Base-by-base conservation (phyloP, 2,888 invertebrate genomes). In the Ptychoptera contaminata region DNA sequence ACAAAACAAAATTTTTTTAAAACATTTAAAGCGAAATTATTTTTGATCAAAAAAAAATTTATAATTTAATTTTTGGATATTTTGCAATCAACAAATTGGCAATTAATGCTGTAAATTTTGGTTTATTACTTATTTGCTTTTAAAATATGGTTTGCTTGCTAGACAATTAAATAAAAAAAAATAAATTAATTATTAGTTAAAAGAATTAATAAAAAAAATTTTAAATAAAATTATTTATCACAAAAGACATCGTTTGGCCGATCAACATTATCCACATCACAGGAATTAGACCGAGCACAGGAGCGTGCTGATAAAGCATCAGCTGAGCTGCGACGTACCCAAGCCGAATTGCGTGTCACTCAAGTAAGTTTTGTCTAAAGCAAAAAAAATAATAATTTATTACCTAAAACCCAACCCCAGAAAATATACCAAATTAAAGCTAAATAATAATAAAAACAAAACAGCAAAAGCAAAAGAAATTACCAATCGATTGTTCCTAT, bases 311-410 rank as follows among this genome's bases (percentile, higher is more conserved):
- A 92, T 61, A 91, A 90, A 66, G 74, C 77, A 7, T 72, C 86
- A 14, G 77, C 84, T 37, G 92, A 93, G 52, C 68, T 92, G 53
- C 75, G 92, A 56, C 73, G 91, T 51, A 85, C 87, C 44, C 85
- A 86, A 58, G 91, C 92, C 8, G 92, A 92, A 62, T 69, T 92
- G 46, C 75, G 92, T 59, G 90, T 91, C 38, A 90, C 90, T 45
- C 88, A 90, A 63, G 83, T 66, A 60, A 51, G 52, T 48, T 39
- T 9, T 23, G 3, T 23, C 23, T 23, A 5, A 7, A 5, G 23
- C 7, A 23, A 23, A 23, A 23, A 23, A n/a, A n/a, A n/a, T n/a
- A n/a, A n/a, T n/a, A n/a, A 40, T 40, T 30, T 30, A 40, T 40
- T 40, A 40, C 40, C 29, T 23, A 29, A 40, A 40, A 30, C 30